Evolutionary conservation across 2,113 vertebrate genomes (phyloP).

Genomic region (Pluvianellus socialis): DNA sequence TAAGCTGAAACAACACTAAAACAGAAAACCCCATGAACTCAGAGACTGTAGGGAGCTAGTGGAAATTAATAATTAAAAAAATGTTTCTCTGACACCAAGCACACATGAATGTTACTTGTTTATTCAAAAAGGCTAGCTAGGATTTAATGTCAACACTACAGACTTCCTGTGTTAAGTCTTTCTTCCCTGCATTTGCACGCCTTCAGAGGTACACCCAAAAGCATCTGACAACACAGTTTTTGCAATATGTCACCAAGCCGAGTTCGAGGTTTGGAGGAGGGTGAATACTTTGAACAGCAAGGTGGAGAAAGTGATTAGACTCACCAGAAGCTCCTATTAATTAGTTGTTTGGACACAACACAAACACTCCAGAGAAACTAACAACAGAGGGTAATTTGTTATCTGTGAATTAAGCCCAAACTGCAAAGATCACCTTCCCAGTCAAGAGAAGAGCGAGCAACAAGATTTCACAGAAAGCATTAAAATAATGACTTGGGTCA

Average conservation of each 20-base stretch:
- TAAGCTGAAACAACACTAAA: background rate
- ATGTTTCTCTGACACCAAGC: background rate
- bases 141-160: background rate
- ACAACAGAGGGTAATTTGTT: background rate
- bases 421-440: background rate
- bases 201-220: background rate
- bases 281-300: background rate
- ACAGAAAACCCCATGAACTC: rapidly evolving
- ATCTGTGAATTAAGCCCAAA: background rate
- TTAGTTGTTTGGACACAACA: background rate
- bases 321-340: background rate
- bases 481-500: background rate
- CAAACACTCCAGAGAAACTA: background rate
- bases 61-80: background rate
- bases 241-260: background rate
- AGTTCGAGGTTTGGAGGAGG: background rate
- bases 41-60: background rate
- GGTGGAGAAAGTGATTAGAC: background rate
- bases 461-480: background rate
- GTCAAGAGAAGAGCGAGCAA: background rate
- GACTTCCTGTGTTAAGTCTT: background rate
- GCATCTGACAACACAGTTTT: background rate
- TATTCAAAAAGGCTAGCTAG: background rate
- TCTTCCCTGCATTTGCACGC: background rate
- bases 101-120: background rate